A percentile compares a stretch with the other conserved stretches of the same genome.
These are phyloP conservation scores for Schizaphis graminum DNA, from an alignment of 2,888 invertebrate genomes.

Conservation along the genomic window DNA sequence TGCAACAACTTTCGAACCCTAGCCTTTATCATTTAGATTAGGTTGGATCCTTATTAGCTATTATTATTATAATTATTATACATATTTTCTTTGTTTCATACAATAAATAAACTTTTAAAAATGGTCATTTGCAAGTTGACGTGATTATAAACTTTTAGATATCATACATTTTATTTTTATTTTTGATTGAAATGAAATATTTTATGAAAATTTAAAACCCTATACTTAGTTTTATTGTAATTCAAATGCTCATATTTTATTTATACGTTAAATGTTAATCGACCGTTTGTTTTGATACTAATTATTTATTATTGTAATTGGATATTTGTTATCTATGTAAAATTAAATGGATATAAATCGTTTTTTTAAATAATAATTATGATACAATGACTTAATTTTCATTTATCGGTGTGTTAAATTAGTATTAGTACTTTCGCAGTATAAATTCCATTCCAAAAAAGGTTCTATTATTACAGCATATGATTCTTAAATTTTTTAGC, in stretches of 20 bases:
- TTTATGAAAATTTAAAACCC: no score
- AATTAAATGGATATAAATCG: neutral
- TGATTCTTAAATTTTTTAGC: neutral
- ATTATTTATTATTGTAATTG: neutral
- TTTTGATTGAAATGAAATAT: no score
- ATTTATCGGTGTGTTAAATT: neutral
- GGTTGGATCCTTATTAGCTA: no score
- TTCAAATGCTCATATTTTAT: neutral
- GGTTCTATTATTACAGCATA: neutral
- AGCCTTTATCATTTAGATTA: no score
- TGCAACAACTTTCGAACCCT: no score
- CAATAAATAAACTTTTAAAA: no score
- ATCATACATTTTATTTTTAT: no score
- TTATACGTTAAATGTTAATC: neutral
- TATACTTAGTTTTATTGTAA: neutral
- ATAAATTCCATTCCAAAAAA: neutral
- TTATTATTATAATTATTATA: no score
- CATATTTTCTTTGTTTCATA: no score
- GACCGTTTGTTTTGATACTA: neutral
- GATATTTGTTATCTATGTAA: neutral
- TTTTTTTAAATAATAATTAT: neutral
- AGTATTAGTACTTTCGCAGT: neutral
- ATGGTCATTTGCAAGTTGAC: no score
- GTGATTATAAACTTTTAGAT: no score
- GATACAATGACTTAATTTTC: neutral